A percentile compares a stretch with the other conserved stretches of the same genome.
These are phyloP conservation scores for Mobula birostris DNA, from an alignment of 2,113 vertebrate species.

Conservation along the genomic window DNA sequence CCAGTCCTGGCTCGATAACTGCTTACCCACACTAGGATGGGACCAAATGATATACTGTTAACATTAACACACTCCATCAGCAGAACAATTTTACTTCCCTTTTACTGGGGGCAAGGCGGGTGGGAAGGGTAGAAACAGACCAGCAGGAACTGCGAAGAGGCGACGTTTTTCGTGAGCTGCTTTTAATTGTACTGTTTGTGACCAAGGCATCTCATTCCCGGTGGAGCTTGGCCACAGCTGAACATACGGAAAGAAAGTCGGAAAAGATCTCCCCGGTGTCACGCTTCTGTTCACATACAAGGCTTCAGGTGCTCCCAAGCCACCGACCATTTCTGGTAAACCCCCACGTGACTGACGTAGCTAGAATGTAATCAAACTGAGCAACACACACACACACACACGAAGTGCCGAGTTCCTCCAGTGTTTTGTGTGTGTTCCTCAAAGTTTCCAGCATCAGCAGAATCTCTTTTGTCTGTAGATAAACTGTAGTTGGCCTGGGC, in stretches of 20 bases:
- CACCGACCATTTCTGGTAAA: too few species aligned
- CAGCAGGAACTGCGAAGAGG: not conserved
- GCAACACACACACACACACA: too few species aligned
- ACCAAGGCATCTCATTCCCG: not conserved
- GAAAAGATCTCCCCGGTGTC: too few species aligned
- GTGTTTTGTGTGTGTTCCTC: too few species aligned
- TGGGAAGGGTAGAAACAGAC: not conserved
- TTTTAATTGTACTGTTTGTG: not conserved
- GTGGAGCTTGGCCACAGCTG: not conserved
- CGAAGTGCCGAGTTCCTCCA: too few species aligned
- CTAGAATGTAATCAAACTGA: not conserved
- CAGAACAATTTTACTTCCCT: not conserved
- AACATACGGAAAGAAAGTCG: not conserved
- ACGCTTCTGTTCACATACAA: not conserved
- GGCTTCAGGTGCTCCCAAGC: not conserved
- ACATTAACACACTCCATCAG: not conserved
- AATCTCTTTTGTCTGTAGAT: too few species aligned
- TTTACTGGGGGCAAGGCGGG: not conserved
- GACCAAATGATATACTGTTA: not conserved
- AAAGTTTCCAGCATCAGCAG: too few species aligned
- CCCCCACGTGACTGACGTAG: not conserved
- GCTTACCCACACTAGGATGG: not conserved
- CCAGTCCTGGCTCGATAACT: not conserved
- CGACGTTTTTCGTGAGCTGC: not conserved
- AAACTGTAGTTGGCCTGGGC: not conserved